Evolutionary conservation across 2,113 vertebrate genomes (phyloP).

Genomic region (Drymodes brunneopygia): DNA sequence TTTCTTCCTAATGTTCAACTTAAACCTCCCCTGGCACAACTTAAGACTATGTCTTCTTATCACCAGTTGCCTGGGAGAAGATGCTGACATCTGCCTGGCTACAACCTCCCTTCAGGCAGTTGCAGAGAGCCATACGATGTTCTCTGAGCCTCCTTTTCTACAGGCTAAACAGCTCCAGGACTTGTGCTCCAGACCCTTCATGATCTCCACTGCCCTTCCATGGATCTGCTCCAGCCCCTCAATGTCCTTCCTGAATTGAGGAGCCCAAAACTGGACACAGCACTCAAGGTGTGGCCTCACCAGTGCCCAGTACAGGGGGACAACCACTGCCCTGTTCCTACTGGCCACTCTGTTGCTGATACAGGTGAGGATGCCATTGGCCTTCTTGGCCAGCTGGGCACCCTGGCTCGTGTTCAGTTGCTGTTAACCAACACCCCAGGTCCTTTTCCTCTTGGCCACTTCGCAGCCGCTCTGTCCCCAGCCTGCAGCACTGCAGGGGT

Average conservation of each 20-base stretch:
- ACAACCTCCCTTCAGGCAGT: not conserved
- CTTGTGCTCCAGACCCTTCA: not conserved
- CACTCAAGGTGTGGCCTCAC: not conserved
- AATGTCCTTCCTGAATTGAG: not conserved
- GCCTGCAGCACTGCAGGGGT: not conserved
- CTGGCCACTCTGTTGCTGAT: not conserved
- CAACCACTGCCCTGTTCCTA: not conserved
- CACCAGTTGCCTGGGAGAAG: not conserved
- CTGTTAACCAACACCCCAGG: fast-evolving
- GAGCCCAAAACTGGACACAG: not conserved
- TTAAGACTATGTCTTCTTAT: too few species aligned
- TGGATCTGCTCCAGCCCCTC: not conserved
- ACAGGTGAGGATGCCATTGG: not conserved
- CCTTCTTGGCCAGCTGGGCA: not conserved
- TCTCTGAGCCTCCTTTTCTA: not conserved
- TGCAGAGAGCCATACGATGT: not conserved
- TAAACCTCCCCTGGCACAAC: not conserved
- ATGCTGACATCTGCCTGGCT: not conserved
- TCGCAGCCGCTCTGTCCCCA: not conserved
- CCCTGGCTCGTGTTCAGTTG: not conserved
- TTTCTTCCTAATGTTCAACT: not conserved
- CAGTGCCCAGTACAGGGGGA: too few species aligned
- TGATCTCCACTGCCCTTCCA: not conserved
- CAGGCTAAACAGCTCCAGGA: not conserved
- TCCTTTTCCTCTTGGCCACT: not conserved